Evolutionary conservation across 1,140 invertebrate species (phyloP), one percentile per base, ranked within the genome.

Genomic region (Nixonia krombeini): DNA sequence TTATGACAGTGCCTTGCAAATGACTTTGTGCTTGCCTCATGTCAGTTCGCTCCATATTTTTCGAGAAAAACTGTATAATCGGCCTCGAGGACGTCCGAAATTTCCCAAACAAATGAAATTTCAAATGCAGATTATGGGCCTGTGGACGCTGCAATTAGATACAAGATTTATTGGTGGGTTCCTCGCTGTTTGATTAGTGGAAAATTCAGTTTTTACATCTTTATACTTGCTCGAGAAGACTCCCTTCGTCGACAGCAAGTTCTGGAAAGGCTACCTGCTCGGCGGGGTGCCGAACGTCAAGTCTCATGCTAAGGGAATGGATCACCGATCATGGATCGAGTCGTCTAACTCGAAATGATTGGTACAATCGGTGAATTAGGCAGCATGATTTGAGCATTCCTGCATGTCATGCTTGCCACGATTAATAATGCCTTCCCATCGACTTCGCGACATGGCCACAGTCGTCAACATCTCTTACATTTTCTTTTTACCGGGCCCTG

Each of bases 311-410:
- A 70, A 44, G 58, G 63, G 44, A 65, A 62, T 4, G 62, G 49
- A 66, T 63, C 55, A 69, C 58, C 65, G 68, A 70, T 70, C 67
- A 64, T 37, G 49, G 49, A 67, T 65, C 52, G 31, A 49, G 46
- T 50, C 21, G 33, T 35, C 33, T 13, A 50, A 50, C 25, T 59
- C 47, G 28, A 65, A 68, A 64, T 58, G 67, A 77, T 75, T 58
- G 28, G 49, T 70, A 74, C 73, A 71, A 77, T 76, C 70, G 61
- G 26, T 62, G 79, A 81, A 83, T 82, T 83, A 81, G 73, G 70
- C 62, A 81, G 80, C 74, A 82, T 83, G 80, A 83, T 82, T 76
- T 71, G 74, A 68, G 51, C 75, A 81, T 82, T 81, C 78, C 74
- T 68, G 1, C 21, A 63, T 58, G 57, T 65, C 68, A 56, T 45